Conservation (phyloP, 1,140 invertebrate genomes). For the Neomicropteryx cornuta region DNA sequence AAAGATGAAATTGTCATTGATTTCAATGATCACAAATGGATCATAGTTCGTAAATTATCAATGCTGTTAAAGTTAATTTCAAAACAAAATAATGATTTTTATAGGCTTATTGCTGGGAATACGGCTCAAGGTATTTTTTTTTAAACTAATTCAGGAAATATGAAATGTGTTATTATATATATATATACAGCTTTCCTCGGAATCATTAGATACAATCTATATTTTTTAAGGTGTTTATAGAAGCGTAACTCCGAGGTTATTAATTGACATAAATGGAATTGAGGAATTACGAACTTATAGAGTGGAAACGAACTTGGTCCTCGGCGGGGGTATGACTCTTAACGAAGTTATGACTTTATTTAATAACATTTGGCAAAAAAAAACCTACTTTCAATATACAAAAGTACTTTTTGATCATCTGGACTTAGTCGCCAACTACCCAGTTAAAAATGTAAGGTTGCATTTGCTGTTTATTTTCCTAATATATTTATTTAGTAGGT, state of each 20-base stretch:
- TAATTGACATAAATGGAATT: slow-evolving; percentile 44
- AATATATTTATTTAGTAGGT: no score
- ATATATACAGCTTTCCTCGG: slow-evolving; percentile 51
- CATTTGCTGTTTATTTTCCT: no score
- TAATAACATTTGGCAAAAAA: slow-evolving; percentile 29
- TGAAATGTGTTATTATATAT: slow-evolving; percentile 42
- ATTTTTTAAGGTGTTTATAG: slow-evolving; percentile 41
- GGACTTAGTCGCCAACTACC: slow-evolving; percentile 48
- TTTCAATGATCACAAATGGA: slow-evolving; percentile 23
- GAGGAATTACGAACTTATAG: slow-evolving; percentile 47
- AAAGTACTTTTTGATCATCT: slow-evolving; percentile 28
- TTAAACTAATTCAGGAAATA: slow-evolving; percentile 44
- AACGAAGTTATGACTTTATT: slow-evolving; percentile 51
- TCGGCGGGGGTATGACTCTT: slow-evolving; percentile 53
- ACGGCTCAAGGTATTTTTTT: slow-evolving; percentile 32
- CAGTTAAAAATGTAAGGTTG: slow-evolving; percentile 51
- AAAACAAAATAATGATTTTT: slow-evolving; percentile 18
- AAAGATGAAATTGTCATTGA: no score
- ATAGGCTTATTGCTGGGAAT: slow-evolving; percentile 43
- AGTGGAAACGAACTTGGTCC: slow-evolving; percentile 44
- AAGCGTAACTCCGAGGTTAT: slow-evolving; percentile 46
- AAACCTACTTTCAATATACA: slow-evolving; percentile 26
- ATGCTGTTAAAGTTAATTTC: slow-evolving; percentile 20
- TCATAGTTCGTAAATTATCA: slow-evolving; percentile 16
- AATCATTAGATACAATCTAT: slow-evolving; percentile 1